Base-by-base conservation (phyloP, 2,888 invertebrate genomes). In the Coenonympha arcania region DNA sequence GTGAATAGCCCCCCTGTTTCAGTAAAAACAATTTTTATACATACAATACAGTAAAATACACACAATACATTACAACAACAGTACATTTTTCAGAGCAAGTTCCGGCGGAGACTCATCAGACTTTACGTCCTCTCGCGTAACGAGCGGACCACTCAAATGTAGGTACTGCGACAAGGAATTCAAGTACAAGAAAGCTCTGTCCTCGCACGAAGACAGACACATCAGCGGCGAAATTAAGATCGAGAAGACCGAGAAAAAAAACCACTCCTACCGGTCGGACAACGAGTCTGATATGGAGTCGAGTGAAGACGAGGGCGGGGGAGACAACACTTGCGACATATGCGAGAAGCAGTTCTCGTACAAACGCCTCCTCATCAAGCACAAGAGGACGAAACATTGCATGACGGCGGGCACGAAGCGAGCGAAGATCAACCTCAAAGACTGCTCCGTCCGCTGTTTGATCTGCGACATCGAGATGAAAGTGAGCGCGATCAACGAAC, bases 261-360 rank as follows among this genome's bases (percentile, higher is more conserved):
- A 66, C 30, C 58, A 43, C 31, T 52, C 59, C 6, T 48, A 59
- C 6, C 64, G 65, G n/a, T 69, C 34, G 1, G 44, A 69, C 1
- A 81, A 84, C 1, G 82, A 84, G 18, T 72, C 75, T 0, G 82
- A 81, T 3, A 9, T 15, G 24, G 39, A 39, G 42, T 81, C 83
- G 58, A 83, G 82, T 66, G 73, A 69, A 49, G 82, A 76, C n/a
- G 84, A 81, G 20, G 72, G 65, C 1, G 79, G 79, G 1, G 79
- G 79, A 3, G 82, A 79, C 55, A 77, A 80, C 47, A 85, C 85
- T 0, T 87, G 87, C 53, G 84, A 87, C 47, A 79, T 87, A 43
- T 87, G 87, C 58, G 86, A 86, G 60, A 87, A 87, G 56, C 71
- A 74, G 56, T 87, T 87, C 66, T 83, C 85, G 0, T 86, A 85